Evolutionary conservation across 2,113 vertebrate species (phyloP).

Genomic region (Accipiter cooperii): DNA sequence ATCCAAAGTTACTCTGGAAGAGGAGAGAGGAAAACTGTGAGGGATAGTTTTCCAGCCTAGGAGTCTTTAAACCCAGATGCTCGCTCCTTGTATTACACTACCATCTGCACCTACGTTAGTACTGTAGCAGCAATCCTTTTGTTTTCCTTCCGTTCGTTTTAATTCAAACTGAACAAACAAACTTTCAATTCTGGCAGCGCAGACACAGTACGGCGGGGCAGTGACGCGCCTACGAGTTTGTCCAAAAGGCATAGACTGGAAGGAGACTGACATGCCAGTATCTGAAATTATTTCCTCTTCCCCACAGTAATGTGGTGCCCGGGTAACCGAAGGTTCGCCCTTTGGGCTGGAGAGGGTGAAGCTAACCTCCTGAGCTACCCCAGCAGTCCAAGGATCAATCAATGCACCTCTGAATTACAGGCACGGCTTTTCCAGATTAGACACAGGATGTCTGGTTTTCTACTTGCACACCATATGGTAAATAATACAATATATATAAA

Average conservation of each 20-base stretch:
- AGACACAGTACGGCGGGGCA: background rate
- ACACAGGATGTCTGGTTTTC: background rate
- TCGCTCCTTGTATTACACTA: background rate
- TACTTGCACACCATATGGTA: background rate
- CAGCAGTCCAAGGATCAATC: background rate
- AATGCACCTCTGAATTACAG: background rate
- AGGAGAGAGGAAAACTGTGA: background rate
- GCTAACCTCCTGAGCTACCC: background rate
- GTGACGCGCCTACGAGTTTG: background rate
- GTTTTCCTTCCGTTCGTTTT: background rate
- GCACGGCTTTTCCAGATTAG: background rate
- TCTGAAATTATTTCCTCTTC: background rate
- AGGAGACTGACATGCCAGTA: background rate
- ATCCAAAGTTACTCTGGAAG: background rate
- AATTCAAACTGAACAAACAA: background rate
- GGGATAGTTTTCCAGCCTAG: background rate
- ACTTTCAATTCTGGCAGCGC: background rate
- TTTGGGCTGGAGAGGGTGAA: background rate
- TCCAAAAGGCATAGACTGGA: background rate
- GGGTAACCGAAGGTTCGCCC: background rate
- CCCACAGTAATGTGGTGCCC: background rate
- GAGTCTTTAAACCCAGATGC: background rate
- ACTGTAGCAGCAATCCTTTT: background rate
- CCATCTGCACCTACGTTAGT: background rate
- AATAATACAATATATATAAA: rapidly evolving